Conservation (phyloP, 2,113 vertebrate species). For the Aptenodytes patagonicus region DNA sequence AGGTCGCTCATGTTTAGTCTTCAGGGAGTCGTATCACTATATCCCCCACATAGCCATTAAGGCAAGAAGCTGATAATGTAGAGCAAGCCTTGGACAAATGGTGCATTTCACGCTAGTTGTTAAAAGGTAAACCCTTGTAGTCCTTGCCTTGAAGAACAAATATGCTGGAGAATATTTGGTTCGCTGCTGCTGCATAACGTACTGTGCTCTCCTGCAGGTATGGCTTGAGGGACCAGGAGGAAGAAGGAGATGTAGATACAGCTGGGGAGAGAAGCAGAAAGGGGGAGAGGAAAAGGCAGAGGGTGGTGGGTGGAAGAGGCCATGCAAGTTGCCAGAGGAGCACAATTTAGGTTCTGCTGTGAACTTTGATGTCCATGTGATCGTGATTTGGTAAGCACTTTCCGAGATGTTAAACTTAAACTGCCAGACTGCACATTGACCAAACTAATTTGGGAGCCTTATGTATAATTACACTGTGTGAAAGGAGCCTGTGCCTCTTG, state of each 20-base stretch:
- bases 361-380: not conserved
- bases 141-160: not conserved
- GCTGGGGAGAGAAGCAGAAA: not conserved
- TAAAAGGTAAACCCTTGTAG: not conserved
- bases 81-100: not conserved
- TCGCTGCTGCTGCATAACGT: accelerated
- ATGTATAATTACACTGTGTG: not conserved
- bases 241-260: not conserved
- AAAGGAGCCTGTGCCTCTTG: not conserved
- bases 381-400: accelerated
- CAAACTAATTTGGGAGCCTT: not conserved
- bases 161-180: not conserved
- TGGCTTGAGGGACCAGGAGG: not conserved
- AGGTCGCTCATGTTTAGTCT: not conserved
- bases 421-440: not conserved
- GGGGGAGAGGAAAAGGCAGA: not conserved
- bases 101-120: not conserved
- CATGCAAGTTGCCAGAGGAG: not conserved
- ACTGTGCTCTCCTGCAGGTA: not conserved
- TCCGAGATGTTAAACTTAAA: not conserved
- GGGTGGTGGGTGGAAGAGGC: not conserved
- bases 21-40: accelerated
- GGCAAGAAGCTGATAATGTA: not conserved
- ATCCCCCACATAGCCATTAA: not conserved
- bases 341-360: not conserved